Evolutionary conservation across 1,140 invertebrate genomes (phyloP), one percentile per base, ranked within the genome.

Genomic region (Nilaparvata lugens): DNA sequence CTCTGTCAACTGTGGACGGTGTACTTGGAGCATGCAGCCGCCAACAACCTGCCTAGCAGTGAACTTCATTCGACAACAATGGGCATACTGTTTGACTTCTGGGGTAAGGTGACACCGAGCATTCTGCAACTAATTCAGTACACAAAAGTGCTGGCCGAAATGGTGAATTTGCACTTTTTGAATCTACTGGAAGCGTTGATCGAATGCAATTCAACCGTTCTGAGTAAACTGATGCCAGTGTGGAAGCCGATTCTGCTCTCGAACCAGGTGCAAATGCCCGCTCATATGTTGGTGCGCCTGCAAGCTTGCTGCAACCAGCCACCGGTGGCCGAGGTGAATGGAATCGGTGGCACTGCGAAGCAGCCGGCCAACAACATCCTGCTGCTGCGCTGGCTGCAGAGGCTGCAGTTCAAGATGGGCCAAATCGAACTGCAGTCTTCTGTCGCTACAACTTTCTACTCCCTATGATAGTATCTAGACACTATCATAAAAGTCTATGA

Each of bases 371-470:
- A 61, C 42, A 63, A 66, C 38, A 11, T 68, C 1, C 51, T 71
- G 4, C 77, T 95, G 11, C 73, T 94, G 0, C 83, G 87, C 63
- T 97, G 95, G 89, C 75, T 99, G 16, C 91, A 96, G 73, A 78
- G 93, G 61, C 79, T 98, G 55, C 91, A 98, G 72, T 97, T 98
- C 69, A 98, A 97, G 80, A 96, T 98, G 85, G 93, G 92, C 1
- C 95, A 98, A 77, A 93, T 97, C 61, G 95, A 98, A 77, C 75
- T 97, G 60, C 95, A 98, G 73, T 95, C 94, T 2, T 95, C 94
- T 1, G 90, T 91, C 62, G 88, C 87, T 11, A 91, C 88, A 7
- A 89, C 91, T 70, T 92, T 93, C 72, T 93, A 91, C 73, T 85
- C 86, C 42, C 81, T 92, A 66, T 93, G 82, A 77, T 35, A 35